Base-by-base conservation (phyloP, 2,797 vertebrate species). In the Pitangus sulphuratus region DNA sequence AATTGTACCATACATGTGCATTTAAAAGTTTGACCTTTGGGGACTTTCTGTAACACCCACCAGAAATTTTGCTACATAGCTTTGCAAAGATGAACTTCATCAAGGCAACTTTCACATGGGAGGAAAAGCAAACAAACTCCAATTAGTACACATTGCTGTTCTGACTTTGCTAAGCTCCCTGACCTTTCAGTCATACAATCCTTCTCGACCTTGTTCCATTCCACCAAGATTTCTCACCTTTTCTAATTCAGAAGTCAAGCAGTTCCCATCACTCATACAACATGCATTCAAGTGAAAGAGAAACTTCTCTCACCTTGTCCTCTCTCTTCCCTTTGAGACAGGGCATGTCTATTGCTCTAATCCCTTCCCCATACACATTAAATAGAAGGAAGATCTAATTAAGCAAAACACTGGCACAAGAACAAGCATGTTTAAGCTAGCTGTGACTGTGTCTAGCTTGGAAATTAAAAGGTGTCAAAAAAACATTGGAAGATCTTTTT, bases 351-450 rank as follows among this genome's bases (percentile, higher is more conserved):
- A 64, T 21, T 71, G n/a, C 69, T 81, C 24, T 68, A 88, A 88
- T 64, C 30, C 42, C 42, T 86, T 50, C 72, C 48, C 37, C 6
- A 26, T 69, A 69, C 76, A 87, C 21, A 50, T 50, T 76, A 81
- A 75, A 75, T 15, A 69, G 33, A 77, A 89, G 17, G 44, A 93
- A 87, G 15, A 87, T 42, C 33, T 61, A 25, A 40, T 82, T 90
- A 84, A 87, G 84, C 31, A 80, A 93, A 91, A 84, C 2, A 10
- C 24, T 70, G 37, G 68, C 71, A 87, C 19, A 72, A 84, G 50
- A 87, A 91, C 54, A 75, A 86, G 61, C 30, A 71, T 24, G 25
- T 78, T 94, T 86, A 91, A 94, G 10, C 19, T 65, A 85, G 64
- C 50, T 84, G 35, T 61, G 40, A 88, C 37, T 76, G 12, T 64